Percentiles rank a stretch among this genome's conserved stretches.
phyloP scores from a whole-genome alignment of 2,888 invertebrate species.

The Ischnus inquisitorius region DNA sequence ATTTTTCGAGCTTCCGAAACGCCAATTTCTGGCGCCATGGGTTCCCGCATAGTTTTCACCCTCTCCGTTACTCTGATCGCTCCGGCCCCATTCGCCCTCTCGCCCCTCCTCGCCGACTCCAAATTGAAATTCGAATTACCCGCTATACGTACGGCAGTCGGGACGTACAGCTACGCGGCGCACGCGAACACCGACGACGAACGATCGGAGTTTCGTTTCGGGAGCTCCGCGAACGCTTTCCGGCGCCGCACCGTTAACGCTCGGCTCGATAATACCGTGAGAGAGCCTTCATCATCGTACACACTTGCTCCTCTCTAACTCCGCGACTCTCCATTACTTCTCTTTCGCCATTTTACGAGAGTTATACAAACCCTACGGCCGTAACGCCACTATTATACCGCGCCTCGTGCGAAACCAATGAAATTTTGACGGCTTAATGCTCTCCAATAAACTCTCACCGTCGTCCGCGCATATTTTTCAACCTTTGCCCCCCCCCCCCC shows the following conservation, averaged over 20 bases:
- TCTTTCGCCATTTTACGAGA: slow-evolving; percentile 59
- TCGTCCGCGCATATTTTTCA: neutral
- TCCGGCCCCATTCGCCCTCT: neutral
- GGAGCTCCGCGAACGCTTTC: slow-evolving; percentile 23
- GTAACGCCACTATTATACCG: neutral
- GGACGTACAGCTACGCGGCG: slow-evolving; percentile 15
- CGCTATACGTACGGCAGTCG: slow-evolving; percentile 7
- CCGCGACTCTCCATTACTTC: slow-evolving; percentile 45
- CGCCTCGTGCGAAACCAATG: slow-evolving; percentile 11
- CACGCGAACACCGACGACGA: slow-evolving; percentile 50
- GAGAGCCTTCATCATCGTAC: slow-evolving; percentile 31
- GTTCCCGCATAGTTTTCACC: slow-evolving; percentile 14
- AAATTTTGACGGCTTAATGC: slow-evolving; percentile 58
- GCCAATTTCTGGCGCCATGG: slow-evolving; percentile 35
- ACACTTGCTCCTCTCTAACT: neutral
- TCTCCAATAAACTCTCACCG: neutral
- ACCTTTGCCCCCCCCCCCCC: neutral
- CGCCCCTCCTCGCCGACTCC: slow-evolving; percentile 16
- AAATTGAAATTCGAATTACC: slow-evolving; percentile 57
- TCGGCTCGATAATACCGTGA: slow-evolving; percentile 51
- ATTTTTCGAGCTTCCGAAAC: slow-evolving; percentile 46
- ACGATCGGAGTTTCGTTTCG: slow-evolving; percentile 58
- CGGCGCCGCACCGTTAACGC: slow-evolving; percentile 35
- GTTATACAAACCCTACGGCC: slow-evolving; percentile 37
- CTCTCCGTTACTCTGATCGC: neutral